Evolutionary conservation across 2,888 invertebrate species (phyloP).

Genomic region (Cantharis rustica): DNA sequence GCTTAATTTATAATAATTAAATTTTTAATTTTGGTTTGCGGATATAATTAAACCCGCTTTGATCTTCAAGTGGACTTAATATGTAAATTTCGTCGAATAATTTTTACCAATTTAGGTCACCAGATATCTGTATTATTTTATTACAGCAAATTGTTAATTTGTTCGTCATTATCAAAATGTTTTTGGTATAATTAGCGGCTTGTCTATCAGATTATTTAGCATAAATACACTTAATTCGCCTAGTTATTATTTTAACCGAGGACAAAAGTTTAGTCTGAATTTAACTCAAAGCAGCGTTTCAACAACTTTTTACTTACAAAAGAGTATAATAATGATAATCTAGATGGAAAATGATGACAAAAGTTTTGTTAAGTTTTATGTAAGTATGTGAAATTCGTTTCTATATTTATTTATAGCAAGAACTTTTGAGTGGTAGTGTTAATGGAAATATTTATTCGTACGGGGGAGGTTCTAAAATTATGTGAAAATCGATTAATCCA

Average conservation of each 20-base stretch:
- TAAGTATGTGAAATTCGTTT: constrained; percentile 2
- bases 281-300: not conserved
- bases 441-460: not conserved
- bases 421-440: not conserved
- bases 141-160: not conserved
- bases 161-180: not conserved
- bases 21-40: not conserved
- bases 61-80: not conserved
- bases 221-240: not conserved
- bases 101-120: not conserved
- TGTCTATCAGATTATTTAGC: not conserved
- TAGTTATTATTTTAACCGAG: not conserved
- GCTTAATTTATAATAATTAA: not conserved
- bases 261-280: not conserved
- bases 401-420: not conserved
- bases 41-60: not conserved
- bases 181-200: not conserved
- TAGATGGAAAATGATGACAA: constrained; percentile 3
- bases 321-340: not conserved
- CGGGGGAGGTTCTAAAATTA: not conserved
- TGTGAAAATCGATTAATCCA: not conserved
- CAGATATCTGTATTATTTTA: not conserved
- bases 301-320: constrained; percentile 4
- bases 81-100: not conserved
- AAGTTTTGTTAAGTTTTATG: constrained; percentile 2